Percentiles rank a stretch among this genome's conserved stretches.
Evolutionary conservation across 2,888 invertebrate genomes (phyloP).

Genomic region (Aplocera efformata): DNA sequence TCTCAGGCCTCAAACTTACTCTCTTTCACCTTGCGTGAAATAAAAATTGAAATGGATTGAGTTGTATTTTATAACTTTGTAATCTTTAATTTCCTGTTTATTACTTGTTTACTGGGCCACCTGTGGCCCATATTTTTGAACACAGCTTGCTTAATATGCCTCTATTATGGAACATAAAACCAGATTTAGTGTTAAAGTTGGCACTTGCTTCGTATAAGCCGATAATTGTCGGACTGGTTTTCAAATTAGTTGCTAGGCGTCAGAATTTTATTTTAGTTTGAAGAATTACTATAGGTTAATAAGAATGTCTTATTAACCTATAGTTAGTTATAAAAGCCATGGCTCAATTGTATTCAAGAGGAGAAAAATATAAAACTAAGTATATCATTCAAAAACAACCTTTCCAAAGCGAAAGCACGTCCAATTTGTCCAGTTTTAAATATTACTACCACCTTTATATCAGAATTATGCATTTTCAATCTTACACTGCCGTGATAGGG

Average conservation of each 20-base stretch:
- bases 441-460: conserved; percentile 8
- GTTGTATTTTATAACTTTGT: not conserved
- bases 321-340: too few relatives aligned
- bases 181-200: conserved; percentile 22
- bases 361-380: not conserved
- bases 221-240: conserved; percentile 19
- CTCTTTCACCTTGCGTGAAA: too few relatives aligned
- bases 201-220: conserved; percentile 19
- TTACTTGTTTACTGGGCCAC: not conserved
- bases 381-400: conserved; percentile 18
- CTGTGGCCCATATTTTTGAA: not conserved
- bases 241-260: conserved; percentile 9
- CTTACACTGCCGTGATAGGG: conserved; percentile 12
- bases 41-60: not conserved
- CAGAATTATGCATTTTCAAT: not conserved
- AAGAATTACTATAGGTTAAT: too few relatives aligned
- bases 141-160: not conserved
- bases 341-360: too few relatives aligned
- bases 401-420: conserved; percentile 22
- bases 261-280: too few relatives aligned
- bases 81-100: not conserved
- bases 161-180: conserved; percentile 4
- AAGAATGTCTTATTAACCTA: too few relatives aligned
- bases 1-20: too few relatives aligned
- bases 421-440: conserved; percentile 25